phyloP scores from a whole-genome alignment of 2,797 vertebrate genomes.

The Xyrichtys novacula region DNA sequence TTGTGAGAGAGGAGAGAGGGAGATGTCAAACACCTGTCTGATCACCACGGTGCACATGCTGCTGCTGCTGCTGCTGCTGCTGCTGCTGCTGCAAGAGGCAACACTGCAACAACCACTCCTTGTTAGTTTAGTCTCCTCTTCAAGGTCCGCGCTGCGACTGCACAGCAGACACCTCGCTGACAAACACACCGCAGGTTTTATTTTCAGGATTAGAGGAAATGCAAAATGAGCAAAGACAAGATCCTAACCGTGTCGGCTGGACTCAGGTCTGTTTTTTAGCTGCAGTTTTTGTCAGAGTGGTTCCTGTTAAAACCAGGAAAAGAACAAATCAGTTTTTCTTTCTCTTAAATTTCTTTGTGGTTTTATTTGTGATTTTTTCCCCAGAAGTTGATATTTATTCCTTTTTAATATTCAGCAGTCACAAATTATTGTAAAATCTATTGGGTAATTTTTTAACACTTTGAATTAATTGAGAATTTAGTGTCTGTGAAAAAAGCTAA shows the following conservation, averaged over 20 bases:
- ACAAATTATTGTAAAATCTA: too few relatives aligned
- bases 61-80: too few relatives aligned
- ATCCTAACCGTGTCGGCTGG: background rate
- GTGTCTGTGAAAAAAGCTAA: background rate
- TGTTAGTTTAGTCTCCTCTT: constrained; percentile 74
- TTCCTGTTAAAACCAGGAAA: too few relatives aligned
- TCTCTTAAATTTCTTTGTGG: too few relatives aligned
- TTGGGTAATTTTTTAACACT: constrained; percentile 16
- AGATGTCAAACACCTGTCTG: constrained; percentile 86
- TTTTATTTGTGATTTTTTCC: too few relatives aligned
- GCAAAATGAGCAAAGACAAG: background rate
- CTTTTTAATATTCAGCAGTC: background rate
- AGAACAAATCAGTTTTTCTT: too few relatives aligned
- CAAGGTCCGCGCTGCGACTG: constrained; percentile 59
- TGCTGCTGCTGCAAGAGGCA: constrained; percentile 71
- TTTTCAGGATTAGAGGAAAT: background rate
- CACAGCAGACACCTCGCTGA: constrained; percentile 51
- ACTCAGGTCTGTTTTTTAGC: background rate
- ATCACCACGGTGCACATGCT: constrained; percentile 78
- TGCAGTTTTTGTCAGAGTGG: too few relatives aligned
- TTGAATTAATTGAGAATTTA: constrained; percentile 5
- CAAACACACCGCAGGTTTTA: constrained; percentile 30
- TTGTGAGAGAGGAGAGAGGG: constrained; percentile 79
- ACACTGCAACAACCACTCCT: constrained; percentile 73
- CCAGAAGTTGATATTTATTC: constrained; percentile 5